These are phyloP conservation scores for Apamea anceps DNA, from an alignment of 2,888 invertebrate species.

Conservation along the genomic window DNA sequence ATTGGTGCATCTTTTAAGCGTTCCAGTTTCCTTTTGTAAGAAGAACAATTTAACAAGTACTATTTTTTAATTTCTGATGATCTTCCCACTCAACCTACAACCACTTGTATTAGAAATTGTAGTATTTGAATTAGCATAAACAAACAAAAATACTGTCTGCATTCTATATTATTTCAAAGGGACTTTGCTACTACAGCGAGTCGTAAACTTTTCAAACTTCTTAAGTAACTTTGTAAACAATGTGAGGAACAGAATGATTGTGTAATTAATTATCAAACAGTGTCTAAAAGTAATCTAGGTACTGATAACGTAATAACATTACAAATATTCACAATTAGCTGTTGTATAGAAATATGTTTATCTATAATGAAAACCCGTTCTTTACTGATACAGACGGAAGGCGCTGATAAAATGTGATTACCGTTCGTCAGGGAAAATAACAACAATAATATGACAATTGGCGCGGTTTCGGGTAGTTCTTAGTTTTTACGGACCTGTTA, in stretches of 20 bases:
- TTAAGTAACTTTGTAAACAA: constrained; percentile 5
- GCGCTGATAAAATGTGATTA: constrained; percentile 39
- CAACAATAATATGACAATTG: constrained; percentile 34
- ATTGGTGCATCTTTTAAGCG: neutral
- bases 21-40: neutral
- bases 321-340: constrained; percentile 38
- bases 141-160: neutral
- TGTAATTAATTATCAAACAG: constrained; percentile 28
- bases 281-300: constrained; percentile 35
- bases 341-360: constrained; percentile 38
- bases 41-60: neutral
- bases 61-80: neutral
- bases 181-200: neutral
- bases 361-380: constrained; percentile 47
- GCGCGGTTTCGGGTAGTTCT: constrained; percentile 30
- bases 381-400: constrained; percentile 33
- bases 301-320: constrained; percentile 21
- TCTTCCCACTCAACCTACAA: neutral
- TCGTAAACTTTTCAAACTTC: constrained; percentile 1
- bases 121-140: neutral
- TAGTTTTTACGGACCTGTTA: constrained; percentile 37
- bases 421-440: constrained; percentile 30
- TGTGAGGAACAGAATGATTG: neutral
- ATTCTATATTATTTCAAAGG: neutral
- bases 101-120: neutral